A percentile compares a stretch with the other conserved stretches of the same genome.
These are phyloP conservation scores for Atlantisia rogersi DNA, from an alignment of 2,113 vertebrate species.

Conservation along the genomic window DNA sequence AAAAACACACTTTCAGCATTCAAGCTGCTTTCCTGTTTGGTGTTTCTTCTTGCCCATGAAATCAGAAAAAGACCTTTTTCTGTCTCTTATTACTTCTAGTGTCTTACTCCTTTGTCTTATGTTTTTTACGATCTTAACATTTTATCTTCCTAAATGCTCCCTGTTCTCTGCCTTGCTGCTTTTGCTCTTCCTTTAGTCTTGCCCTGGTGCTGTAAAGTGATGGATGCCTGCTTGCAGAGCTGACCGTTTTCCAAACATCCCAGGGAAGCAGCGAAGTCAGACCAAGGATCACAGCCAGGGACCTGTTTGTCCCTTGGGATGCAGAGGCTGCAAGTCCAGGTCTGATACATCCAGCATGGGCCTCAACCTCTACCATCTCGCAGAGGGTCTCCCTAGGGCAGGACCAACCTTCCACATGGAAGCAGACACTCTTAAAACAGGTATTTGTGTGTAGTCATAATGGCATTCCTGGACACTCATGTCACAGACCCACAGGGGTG, in stretches of 20 bases:
- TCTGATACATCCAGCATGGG: no score
- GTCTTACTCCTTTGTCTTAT: not conserved
- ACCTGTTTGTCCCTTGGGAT: no score
- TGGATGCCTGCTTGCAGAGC: not conserved
- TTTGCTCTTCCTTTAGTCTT: not conserved
- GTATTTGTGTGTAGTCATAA: not conserved
- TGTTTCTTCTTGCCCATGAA: not conserved
- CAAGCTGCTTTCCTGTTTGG: not conserved
- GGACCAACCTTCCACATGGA: no score
- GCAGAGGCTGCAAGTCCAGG: no score
- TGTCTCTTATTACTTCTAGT: not conserved
- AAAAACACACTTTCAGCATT: not conserved
- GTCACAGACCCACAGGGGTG: not conserved
- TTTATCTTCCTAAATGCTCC: not conserved
- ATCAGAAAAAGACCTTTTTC: not conserved
- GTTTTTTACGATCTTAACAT: not conserved
- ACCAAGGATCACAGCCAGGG: not conserved
- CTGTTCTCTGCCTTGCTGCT: no score
- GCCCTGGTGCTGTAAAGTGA: not conserved
- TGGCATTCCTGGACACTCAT: not conserved
- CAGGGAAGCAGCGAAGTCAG: not conserved
- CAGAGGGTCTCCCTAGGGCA: not conserved
- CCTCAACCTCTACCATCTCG: not conserved
- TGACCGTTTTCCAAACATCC: not conserved
- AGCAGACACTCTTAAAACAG: not conserved